A percentile compares a stretch with the other conserved stretches of the same genome.
phyloP scores from a whole-genome alignment of 2,113 vertebrate species.

The Eidolon helvum region DNA sequence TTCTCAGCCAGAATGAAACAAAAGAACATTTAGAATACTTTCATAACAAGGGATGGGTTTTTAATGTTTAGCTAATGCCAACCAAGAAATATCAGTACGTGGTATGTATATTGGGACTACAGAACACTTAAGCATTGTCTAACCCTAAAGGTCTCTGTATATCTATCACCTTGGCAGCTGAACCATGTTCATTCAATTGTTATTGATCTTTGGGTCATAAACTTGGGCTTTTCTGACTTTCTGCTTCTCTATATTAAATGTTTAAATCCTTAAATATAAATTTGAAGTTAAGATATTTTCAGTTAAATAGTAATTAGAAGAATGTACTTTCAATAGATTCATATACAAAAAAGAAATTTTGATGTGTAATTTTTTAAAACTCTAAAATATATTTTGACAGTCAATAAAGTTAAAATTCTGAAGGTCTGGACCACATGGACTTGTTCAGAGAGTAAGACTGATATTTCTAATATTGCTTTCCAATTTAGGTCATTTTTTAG shows the following conservation, averaged over 20 bases:
- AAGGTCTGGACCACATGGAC: not conserved
- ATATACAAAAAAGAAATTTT: not conserved
- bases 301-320: not conserved
- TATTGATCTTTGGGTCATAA: not conserved
- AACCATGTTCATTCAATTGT: not conserved
- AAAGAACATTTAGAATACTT: not conserved
- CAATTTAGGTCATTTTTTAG: not conserved
- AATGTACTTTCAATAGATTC: not conserved
- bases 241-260: not conserved
- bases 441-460: not conserved
- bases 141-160: not conserved
- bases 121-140: not conserved
- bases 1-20: not conserved
- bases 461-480: not conserved
- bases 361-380: not conserved
- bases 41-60: not conserved
- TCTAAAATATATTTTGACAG: not conserved
- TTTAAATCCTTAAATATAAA: conserved; percentile 3
- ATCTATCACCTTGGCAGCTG: not conserved
- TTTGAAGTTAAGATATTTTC: not conserved
- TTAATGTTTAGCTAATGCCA: not conserved
- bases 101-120: not conserved
- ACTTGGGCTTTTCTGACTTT: not conserved
- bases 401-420: not conserved
- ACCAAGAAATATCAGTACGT: not conserved